phyloP scores from a whole-genome alignment of 2,113 vertebrate species.

The Bagarius yarrelli region DNA sequence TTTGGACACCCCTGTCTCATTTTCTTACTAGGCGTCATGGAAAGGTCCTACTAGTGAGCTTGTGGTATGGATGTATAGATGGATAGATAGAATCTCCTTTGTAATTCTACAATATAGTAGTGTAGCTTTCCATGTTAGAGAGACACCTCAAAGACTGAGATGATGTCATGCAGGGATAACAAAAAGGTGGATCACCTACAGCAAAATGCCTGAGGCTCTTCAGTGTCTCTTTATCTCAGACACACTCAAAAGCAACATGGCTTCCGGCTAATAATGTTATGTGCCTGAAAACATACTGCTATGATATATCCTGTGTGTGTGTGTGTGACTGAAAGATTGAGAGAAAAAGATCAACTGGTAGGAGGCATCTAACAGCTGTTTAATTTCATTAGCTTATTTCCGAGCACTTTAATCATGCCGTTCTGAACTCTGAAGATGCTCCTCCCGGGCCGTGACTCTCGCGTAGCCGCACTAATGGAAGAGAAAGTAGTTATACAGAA shows the following conservation, averaged over 20 bases:
- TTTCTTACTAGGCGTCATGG: too few species aligned
- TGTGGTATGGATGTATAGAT: too few species aligned
- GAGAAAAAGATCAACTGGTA: slow-evolving; percentile 9
- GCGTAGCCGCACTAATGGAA: not conserved
- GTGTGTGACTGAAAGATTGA: not conserved
- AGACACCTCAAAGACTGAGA: not conserved
- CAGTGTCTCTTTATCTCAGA: too few species aligned
- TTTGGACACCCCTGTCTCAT: too few species aligned
- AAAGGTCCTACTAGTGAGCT: too few species aligned
- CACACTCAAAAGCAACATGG: slow-evolving; percentile 21
- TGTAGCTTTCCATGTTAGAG: too few species aligned
- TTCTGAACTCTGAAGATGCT: not conserved
- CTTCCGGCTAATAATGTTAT: slow-evolving; percentile 39
- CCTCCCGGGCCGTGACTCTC: not conserved
- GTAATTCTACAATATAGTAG: too few species aligned
- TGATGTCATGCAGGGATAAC: slow-evolving; percentile 11
- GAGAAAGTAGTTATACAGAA: too few species aligned
- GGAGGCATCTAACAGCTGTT: slow-evolving; percentile 29
- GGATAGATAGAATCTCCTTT: too few species aligned
- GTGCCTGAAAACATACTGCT: slow-evolving; percentile 32
- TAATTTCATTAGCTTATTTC: slow-evolving; percentile 25
- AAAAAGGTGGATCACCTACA: slow-evolving; percentile 77
- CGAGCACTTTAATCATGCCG: slow-evolving; percentile 18
- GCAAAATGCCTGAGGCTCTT: slow-evolving; percentile 81
- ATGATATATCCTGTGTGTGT: not conserved